A percentile compares a stretch with the other conserved stretches of the same genome.
These are phyloP conservation scores for Rhagonycha lutea DNA, from an alignment of 2,888 invertebrate genomes.

Conservation along the genomic window DNA sequence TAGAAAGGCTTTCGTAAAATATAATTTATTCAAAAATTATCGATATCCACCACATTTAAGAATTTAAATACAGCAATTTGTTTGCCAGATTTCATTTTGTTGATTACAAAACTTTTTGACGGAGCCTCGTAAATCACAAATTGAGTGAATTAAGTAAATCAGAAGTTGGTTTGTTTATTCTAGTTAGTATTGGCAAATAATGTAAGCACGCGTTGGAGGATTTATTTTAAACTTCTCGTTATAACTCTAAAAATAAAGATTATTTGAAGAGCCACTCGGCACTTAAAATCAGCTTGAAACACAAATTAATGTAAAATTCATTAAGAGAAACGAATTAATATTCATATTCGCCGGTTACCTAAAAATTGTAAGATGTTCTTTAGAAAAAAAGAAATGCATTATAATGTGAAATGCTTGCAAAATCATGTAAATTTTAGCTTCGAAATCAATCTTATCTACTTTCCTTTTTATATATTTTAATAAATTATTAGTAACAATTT, in stretches of 20 bases:
- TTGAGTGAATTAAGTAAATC: neutral
- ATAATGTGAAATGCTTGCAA: neutral
- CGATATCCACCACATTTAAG: neutral
- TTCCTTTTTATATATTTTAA: neutral
- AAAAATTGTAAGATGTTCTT: neutral
- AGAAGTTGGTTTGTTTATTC: neutral
- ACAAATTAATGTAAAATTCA: neutral
- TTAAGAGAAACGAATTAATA: neutral
- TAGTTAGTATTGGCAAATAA: neutral
- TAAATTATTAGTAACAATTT: neutral
- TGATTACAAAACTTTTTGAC: neutral
- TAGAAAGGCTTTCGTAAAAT: neutral
- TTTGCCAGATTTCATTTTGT: neutral
- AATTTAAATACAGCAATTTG: neutral
- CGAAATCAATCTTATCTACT: neutral
- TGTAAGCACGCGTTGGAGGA: neutral
- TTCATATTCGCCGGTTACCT: neutral
- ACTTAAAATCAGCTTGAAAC: neutral
- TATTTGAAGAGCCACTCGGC: neutral
- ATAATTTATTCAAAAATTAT: neutral
- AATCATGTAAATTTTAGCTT: neutral
- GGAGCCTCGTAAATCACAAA: neutral
- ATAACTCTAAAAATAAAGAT: neutral
- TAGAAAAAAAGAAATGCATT: neutral
- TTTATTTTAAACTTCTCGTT: neutral